Conservation (phyloP, 2,797 vertebrate genomes). For the Menidia menidia region DNA sequence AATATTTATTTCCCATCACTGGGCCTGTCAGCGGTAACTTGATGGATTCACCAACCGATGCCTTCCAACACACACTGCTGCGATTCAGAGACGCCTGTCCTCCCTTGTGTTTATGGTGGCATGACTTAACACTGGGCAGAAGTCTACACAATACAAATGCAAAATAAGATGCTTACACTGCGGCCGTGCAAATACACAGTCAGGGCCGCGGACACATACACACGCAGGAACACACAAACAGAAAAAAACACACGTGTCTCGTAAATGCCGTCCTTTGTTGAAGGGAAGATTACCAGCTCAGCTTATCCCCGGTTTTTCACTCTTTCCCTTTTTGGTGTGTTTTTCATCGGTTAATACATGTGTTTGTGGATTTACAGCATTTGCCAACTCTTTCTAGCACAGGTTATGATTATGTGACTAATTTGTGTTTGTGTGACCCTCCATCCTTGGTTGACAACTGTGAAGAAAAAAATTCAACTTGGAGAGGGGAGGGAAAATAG, state of each 20-base stretch:
- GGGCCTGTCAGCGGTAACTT: conserved; percentile 77
- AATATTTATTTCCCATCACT: conserved; percentile 84
- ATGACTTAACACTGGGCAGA: conserved; percentile 56
- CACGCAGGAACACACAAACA: conserved; percentile 20
- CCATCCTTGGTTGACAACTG: conserved; percentile 9
- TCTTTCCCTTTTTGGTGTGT: conserved; percentile 30
- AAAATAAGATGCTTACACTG: conserved; percentile 68
- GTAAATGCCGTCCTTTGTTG: conserved; percentile 72
- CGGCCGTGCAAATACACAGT: conserved; percentile 41
- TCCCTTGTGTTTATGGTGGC: conserved; percentile 68
- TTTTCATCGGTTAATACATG: conserved; percentile 32
- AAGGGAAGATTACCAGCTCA: conserved; percentile 67
- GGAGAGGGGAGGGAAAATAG: background rate
- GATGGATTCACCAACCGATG: conserved; percentile 76
- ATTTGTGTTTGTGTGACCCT: conserved; percentile 28
- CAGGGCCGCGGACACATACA: conserved; percentile 33
- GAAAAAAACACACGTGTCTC: conserved; percentile 57
- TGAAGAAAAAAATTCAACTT: background rate
- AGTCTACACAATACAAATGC: conserved; percentile 62
- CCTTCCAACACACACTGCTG: conserved; percentile 73
- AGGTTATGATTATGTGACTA: background rate
- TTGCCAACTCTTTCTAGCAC: background rate
- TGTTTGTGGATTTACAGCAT: conserved; percentile 28
- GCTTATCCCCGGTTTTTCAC: conserved; percentile 62
- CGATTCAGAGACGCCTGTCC: conserved; percentile 69